Evolutionary conservation across 2,113 vertebrate genomes (phyloP).

Genomic region (Pheucticus melanocephalus): DNA sequence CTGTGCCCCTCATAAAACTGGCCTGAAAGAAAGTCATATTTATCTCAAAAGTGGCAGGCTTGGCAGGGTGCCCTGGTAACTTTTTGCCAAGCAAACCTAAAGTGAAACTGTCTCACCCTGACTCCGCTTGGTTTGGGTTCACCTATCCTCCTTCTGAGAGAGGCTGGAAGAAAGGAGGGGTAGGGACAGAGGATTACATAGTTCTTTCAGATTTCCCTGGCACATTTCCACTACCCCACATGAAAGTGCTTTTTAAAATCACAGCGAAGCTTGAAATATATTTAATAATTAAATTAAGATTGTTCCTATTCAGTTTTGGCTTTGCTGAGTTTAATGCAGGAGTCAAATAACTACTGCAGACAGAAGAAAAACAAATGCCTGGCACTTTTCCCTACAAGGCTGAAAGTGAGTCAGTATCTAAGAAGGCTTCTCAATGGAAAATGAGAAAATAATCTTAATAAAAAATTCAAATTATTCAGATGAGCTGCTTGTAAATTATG

Average conservation of each 20-base stretch:
- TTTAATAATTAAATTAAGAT: slow-evolving; percentile 52
- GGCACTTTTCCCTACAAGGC: slow-evolving; percentile 11
- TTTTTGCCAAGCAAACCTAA: background rate
- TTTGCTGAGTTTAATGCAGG: slow-evolving; percentile 38
- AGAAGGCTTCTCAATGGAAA: slow-evolving; percentile 49
- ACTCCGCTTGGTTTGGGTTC: background rate
- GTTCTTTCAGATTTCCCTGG: background rate
- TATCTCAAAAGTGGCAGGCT: slow-evolving; percentile 21
- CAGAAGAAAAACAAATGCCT: slow-evolving; percentile 52
- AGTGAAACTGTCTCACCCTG: background rate
- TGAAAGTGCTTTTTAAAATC: slow-evolving; percentile 30
- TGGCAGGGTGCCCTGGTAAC: background rate
- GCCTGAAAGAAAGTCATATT: slow-evolving; percentile 33
- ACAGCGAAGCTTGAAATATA: slow-evolving; percentile 3
- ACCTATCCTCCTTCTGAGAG: background rate
- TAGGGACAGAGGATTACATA: background rate
- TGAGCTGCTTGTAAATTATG: slow-evolving; percentile 38
- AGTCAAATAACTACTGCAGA: slow-evolving; percentile 55
- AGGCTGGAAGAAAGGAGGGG: background rate
- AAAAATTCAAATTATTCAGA: slow-evolving; percentile 60
- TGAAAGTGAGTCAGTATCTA: slow-evolving; percentile 48
- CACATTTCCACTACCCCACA: background rate
- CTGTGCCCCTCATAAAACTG: slow-evolving; percentile 20
- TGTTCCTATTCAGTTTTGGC: slow-evolving; percentile 31
- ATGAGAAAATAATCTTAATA: slow-evolving; percentile 60